Conservation (phyloP, 2,113 vertebrate genomes). For the Oplegnathus fasciatus region DNA sequence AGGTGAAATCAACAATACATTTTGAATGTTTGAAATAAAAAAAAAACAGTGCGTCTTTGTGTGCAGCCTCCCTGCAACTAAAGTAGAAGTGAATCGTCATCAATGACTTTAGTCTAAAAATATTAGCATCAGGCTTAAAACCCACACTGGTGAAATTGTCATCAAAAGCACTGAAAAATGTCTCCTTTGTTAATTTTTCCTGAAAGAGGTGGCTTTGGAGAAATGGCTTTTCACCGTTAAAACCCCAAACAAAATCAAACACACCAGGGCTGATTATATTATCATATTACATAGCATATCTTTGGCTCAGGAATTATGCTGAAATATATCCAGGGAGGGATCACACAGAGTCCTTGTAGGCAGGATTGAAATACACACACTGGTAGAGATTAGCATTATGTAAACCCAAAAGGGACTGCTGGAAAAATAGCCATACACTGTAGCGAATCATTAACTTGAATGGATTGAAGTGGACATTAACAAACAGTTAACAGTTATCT, state of each 20-base stretch:
- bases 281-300: constrained; percentile 10
- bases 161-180: constrained; percentile 48
- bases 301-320: constrained; percentile 65
- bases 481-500: constrained; percentile 21
- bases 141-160: not conserved
- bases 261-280: not conserved
- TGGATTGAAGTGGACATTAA: constrained; percentile 24
- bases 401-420: constrained; percentile 26
- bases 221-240: constrained; percentile 52
- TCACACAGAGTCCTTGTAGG: constrained; percentile 17
- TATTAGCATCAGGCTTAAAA: not conserved
- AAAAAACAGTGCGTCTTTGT: too few species aligned
- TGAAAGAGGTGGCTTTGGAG: constrained; percentile 44
- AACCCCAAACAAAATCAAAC: constrained; percentile 6
- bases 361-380: not conserved
- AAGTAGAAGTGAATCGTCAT: not conserved
- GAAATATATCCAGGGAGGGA: constrained; percentile 16
- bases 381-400: not conserved
- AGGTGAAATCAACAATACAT: constrained; percentile 43
- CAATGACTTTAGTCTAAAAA: constrained; percentile 3
- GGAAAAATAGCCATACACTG: constrained; percentile 17
- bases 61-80: not conserved
- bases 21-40: not conserved
- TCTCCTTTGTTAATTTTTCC: constrained; percentile 30
- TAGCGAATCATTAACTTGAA: not conserved